phyloP scores from a whole-genome alignment of 2,113 vertebrate genomes.

The Myrmecophaga tridactyla region DNA sequence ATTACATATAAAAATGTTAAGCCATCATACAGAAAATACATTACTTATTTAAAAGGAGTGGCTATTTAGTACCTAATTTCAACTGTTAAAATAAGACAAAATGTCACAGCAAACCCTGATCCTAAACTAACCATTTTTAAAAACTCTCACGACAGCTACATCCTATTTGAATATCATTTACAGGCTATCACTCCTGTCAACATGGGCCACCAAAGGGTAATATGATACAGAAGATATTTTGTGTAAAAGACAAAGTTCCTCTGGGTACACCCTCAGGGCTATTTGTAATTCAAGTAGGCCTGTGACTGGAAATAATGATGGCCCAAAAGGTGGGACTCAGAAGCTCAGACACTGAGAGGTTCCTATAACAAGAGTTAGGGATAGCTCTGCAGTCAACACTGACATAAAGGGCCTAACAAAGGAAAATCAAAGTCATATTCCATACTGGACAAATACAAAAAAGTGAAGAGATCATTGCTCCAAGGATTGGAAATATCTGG shows the following conservation, averaged over 20 bases:
- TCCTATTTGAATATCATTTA: not conserved
- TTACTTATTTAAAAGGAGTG: not conserved
- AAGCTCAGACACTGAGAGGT: not conserved
- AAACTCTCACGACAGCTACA: not conserved
- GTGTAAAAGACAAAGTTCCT: not conserved
- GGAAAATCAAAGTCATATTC: not conserved
- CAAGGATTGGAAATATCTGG: not conserved
- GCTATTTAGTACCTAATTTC: not conserved
- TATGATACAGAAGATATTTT: not conserved
- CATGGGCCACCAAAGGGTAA: not conserved
- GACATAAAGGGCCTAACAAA: not conserved
- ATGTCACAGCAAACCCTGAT: not conserved
- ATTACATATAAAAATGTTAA: not conserved
- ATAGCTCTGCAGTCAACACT: not conserved
- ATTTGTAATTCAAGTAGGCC: rapidly evolving
- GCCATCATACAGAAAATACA: not conserved
- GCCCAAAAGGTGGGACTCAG: not conserved
- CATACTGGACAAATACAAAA: not conserved
- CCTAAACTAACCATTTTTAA: not conserved
- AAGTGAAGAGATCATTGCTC: not conserved
- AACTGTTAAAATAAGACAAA: not conserved
- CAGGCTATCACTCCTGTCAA: not conserved
- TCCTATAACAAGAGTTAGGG: not conserved
- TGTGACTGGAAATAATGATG: rapidly evolving
- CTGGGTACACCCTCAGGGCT: rapidly evolving